Conservation (phyloP, 2,113 vertebrate genomes). For the Cettia cetti region DNA sequence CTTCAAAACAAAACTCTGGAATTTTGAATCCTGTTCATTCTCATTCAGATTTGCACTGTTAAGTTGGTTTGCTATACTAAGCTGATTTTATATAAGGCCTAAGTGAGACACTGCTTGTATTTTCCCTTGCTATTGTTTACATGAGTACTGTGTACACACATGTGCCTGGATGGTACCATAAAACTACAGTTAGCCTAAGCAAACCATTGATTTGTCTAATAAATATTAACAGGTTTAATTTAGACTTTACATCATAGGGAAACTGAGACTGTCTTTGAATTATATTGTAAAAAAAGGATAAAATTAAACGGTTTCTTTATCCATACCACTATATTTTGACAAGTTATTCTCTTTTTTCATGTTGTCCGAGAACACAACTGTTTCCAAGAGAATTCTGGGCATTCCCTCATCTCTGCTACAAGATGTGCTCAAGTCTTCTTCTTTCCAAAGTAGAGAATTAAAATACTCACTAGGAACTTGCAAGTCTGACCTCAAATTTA, state of each 20-base stretch:
- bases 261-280: slow-evolving; percentile 48
- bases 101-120: slow-evolving; percentile 52
- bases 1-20: background rate
- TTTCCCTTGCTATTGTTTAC: slow-evolving; percentile 54
- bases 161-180: slow-evolving; percentile 42
- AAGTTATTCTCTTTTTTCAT: slow-evolving; percentile 17
- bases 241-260: slow-evolving; percentile 32
- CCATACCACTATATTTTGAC: slow-evolving; percentile 28
- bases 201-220: slow-evolving; percentile 54
- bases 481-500: background rate
- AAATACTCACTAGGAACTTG: background rate
- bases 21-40: slow-evolving; percentile 14
- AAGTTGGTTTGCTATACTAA: slow-evolving; percentile 25
- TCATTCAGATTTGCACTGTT: slow-evolving; percentile 44
- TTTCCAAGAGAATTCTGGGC: background rate
- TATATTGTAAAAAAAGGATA: slow-evolving; percentile 45
- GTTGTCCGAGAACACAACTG: background rate
- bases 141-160: slow-evolving; percentile 56
- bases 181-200: slow-evolving; percentile 35
- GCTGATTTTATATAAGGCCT: slow-evolving; percentile 27
- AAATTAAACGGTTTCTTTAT: slow-evolving; percentile 66
- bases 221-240: slow-evolving; percentile 47
- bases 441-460: background rate
- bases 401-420: background rate
- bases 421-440: background rate